phyloP scores from a whole-genome alignment of 2,797 vertebrate species.

The Eupleurogrammus muticus region DNA sequence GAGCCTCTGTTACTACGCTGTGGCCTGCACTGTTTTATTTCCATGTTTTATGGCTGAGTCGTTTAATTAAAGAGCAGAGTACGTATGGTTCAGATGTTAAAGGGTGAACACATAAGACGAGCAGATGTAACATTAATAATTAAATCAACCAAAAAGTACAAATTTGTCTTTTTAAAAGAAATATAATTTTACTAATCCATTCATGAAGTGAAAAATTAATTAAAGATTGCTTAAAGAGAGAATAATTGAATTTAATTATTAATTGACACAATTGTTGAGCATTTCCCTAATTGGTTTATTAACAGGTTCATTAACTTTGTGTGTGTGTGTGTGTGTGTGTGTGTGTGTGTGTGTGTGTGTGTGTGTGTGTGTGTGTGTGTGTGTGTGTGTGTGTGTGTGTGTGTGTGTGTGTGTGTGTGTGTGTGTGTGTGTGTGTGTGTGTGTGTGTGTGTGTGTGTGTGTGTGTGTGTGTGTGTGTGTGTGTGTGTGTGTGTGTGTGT shows the following conservation, averaged over 20 bases:
- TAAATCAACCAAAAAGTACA: constrained; percentile 22
- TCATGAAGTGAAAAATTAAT: background rate
- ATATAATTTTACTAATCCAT: background rate
- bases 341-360: constrained; percentile 13
- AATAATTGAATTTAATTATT: constrained; percentile 24
- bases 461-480: constrained; percentile 1
- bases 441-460: constrained; percentile 18
- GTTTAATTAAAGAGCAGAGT: constrained; percentile 30
- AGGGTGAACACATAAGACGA: constrained; percentile 11
- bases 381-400: constrained; percentile 10
- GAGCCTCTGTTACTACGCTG: constrained; percentile 7
- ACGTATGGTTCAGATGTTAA: constrained; percentile 14
- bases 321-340: constrained; percentile 14
- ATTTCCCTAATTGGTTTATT: constrained; percentile 10
- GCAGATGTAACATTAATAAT: constrained; percentile 4
- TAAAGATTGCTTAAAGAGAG: background rate
- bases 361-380: constrained; percentile 15
- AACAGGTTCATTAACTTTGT: constrained; percentile 12
- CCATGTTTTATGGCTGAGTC: constrained; percentile 16
- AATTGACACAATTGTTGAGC: constrained; percentile 11
- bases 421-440: constrained; percentile 13
- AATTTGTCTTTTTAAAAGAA: background rate
- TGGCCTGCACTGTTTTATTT: constrained; percentile 1
- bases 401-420: constrained; percentile 19
- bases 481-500: constrained; percentile 19